Conservation (phyloP, 1,140 invertebrate species). For the Scaptomyza hsui region DNA sequence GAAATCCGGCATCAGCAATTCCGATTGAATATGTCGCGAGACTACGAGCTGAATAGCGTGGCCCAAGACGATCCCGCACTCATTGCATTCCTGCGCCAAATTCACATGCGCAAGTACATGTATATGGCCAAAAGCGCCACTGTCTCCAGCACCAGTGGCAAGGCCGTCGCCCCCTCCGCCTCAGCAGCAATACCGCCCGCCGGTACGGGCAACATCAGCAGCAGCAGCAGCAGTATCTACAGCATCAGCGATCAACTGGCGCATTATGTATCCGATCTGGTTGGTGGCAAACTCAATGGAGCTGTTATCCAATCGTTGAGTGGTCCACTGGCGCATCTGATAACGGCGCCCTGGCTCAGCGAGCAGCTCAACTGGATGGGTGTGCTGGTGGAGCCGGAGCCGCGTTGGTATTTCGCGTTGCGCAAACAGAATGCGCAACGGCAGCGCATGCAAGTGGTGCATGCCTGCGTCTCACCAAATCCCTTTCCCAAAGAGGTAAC, state of each 20-base stretch:
- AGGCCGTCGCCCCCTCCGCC: conserved; percentile 24
- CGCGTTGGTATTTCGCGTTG: conserved; percentile 88
- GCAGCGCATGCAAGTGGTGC: conserved; percentile 86
- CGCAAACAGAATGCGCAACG: conserved; percentile 85
- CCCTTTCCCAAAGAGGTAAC: conserved; percentile 90
- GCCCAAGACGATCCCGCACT: conserved; percentile 89
- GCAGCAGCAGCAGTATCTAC: conserved; percentile 18
- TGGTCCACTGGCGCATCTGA: conserved; percentile 83
- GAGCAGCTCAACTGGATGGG: conserved; percentile 89
- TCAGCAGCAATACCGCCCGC: conserved; percentile 31
- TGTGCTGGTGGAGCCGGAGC: conserved; percentile 90
- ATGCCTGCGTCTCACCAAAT: conserved; percentile 90
- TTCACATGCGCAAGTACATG: conserved; percentile 85
- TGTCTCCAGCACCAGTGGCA: conserved; percentile 47
- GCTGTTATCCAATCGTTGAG: conserved; percentile 86
- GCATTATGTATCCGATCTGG: conserved; percentile 83
- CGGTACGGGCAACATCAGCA: conserved; percentile 34
- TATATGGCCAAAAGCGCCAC: conserved; percentile 69
- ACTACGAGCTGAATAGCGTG: conserved; percentile 89
- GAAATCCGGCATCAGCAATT: conserved; percentile 88
- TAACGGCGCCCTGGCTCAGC: conserved; percentile 87
- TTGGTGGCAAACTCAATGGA: conserved; percentile 85
- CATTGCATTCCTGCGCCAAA: conserved; percentile 89
- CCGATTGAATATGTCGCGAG: conserved; percentile 89
- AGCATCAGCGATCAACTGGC: conserved; percentile 84